Evolutionary conservation across 2,113 vertebrate genomes (phyloP).

Genomic region (Protobothrops flavoviridis): DNA sequence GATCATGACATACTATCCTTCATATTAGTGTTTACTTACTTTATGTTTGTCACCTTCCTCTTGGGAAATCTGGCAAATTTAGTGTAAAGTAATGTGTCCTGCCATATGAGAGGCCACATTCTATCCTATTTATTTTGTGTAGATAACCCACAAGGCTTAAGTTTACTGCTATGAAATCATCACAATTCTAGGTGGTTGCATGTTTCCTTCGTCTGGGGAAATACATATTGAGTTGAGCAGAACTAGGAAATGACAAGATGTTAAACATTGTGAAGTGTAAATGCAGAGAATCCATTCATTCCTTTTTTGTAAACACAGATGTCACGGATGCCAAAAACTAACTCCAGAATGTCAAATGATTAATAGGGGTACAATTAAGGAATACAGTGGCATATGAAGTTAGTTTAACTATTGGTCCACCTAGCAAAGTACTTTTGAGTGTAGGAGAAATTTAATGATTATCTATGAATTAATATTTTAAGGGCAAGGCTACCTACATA

Average conservation of each 20-base stretch:
- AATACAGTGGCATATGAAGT: neutral
- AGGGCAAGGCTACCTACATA: neutral
- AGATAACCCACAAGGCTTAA: neutral
- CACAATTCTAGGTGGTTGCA: neutral
- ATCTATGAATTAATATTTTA: neutral
- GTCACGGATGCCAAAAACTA: neutral
- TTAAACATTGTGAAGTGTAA: neutral
- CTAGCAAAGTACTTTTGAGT: neutral
- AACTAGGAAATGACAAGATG: neutral
- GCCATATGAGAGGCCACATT: neutral
- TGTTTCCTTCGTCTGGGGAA: neutral
- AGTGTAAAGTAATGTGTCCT: slow-evolving; percentile 8
- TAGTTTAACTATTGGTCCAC: neutral
- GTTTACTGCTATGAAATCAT: neutral
- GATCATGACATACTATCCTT: neutral
- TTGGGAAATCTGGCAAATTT: neutral
- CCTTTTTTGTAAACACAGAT: neutral
- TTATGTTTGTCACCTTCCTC: neutral
- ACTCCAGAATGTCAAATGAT: neutral
- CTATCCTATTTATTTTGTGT: neutral
- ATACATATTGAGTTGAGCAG: neutral
- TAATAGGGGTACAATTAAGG: neutral
- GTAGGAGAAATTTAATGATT: neutral
- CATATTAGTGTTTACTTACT: neutral
- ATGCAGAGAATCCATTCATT: neutral